Evolutionary conservation across 2,888 invertebrate genomes (phyloP), one percentile per base, ranked within the genome.

Genomic region (Lordiphosa andalusiaca): DNA sequence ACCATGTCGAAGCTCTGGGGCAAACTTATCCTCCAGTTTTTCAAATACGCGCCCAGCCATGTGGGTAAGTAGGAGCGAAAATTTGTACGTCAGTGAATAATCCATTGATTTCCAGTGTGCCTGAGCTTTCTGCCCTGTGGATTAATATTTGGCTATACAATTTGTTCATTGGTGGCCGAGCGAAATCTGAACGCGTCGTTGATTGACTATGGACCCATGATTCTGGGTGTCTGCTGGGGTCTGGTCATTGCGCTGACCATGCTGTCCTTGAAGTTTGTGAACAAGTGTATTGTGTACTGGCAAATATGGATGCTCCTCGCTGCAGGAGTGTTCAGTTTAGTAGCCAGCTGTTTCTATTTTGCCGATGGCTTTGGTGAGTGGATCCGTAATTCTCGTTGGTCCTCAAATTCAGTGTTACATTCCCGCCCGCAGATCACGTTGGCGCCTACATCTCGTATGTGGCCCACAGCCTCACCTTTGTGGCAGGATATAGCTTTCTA

Each of bases 331-430:
- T 81, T 87, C 48, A 75, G 86, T 81, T 63, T 88, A 16, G 57
- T 88, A 9, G 84, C 84, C n/a, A 87, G 88, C 52, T 84, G 86
- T 36, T 88, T 88, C 57, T 88, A 86, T 64, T 88, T 88, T 69
- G 86, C 78, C 39, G 74, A 86, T 59, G 78, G 83, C 19, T 71
- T 76, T 51, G 87, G 88, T 88, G 59, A 87, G 87, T 71, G 1
- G 6, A 36, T 23, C 10, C 19, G 21, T n/a, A 12, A 4, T 12
- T 13, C 13, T 10, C 23, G 4, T 5, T 30, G 4, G 42, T 9
- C 25, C 12, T 12, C 23, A 4, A 16, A 23, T 23, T 12, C 9
- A 37, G 21, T 9, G 7, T 42, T 12, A 7, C 0, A 38, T 42
- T 21, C 30, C 16, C 9, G 0, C 16, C 56, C 61, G 7, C 71